phyloP scores from a whole-genome alignment of 1,140 invertebrate species.

The Orius insidiosus region DNA sequence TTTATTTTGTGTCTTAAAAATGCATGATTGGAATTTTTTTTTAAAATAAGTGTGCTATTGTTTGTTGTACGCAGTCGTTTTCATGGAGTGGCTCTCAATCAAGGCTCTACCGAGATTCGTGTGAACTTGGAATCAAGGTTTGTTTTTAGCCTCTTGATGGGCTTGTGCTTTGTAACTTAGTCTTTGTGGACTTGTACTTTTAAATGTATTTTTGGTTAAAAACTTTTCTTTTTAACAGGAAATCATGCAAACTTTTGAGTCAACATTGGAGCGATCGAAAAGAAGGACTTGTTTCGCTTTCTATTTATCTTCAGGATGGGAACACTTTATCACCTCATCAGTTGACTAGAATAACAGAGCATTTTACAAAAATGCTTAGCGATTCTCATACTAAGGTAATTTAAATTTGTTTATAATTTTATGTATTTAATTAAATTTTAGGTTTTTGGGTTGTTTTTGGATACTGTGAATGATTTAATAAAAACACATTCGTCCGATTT shows the following conservation, averaged over 20 bases:
- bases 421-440: conserved; percentile 18
- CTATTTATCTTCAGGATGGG: conserved; percentile 51
- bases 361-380: conserved; percentile 92
- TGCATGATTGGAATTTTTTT: background rate
- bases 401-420: background rate
- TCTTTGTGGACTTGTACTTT: no score
- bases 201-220: conserved; percentile 27
- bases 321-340: conserved; percentile 49
- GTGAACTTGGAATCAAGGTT: conserved; percentile 38
- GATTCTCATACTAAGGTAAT: conserved; percentile 82
- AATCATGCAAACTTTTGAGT: conserved; percentile 71
- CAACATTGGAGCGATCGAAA: conserved; percentile 83
- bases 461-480: conserved; percentile 77
- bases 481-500: conserved; percentile 70
- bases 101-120: conserved; percentile 46
- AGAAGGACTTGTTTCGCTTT: conserved; percentile 72
- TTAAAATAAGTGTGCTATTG: conserved; percentile 7
- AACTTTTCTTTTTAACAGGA: conserved; percentile 30
- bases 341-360: conserved; percentile 66
- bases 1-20: conserved; percentile 8
- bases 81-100: conserved; percentile 67
- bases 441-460: conserved; percentile 82
- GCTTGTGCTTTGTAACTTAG: conserved; percentile 19
- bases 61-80: conserved; percentile 15
- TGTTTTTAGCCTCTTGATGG: conserved; percentile 20